These are phyloP conservation scores for Lepus europaeus DNA, from an alignment of 2,113 vertebrate genomes.

Conservation along the genomic window DNA sequence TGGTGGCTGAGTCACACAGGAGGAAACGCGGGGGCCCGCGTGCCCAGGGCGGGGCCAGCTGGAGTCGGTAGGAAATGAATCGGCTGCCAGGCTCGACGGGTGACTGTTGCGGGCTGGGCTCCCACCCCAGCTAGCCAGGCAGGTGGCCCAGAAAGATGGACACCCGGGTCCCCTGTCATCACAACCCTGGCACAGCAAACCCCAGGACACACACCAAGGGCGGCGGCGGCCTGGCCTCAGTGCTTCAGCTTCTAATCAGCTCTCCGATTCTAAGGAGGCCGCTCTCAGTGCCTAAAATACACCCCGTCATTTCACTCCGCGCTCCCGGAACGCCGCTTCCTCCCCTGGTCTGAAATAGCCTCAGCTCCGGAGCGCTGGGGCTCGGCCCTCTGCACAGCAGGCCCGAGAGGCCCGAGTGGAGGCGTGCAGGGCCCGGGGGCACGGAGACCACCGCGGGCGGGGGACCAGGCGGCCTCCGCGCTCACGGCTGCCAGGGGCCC, in stretches of 20 bases:
- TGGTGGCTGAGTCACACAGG: background rate
- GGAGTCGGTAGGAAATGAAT: background rate
- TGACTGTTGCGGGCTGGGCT: rapidly evolving
- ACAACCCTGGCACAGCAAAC: background rate
- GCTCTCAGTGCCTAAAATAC: conserved; percentile 70
- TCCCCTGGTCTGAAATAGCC: conserved; percentile 61
- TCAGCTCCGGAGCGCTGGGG: background rate
- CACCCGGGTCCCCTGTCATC: rapidly evolving
- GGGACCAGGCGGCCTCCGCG: too few relatives aligned
- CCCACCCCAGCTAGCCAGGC: background rate
- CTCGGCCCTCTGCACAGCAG: background rate
- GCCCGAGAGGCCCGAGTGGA: background rate
- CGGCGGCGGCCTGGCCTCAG: background rate
- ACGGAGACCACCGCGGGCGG: background rate
- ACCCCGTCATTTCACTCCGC: conserved; percentile 65
- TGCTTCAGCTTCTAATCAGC: conserved; percentile 56
- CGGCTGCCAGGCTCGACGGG: background rate
- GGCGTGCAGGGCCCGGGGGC: background rate
- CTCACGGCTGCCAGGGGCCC: too few relatives aligned
- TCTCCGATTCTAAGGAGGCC: conserved; percentile 1
- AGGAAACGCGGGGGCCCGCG: background rate
- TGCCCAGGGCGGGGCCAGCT: background rate
- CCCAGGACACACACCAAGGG: background rate
- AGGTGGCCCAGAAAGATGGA: background rate
- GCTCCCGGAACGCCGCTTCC: conserved; percentile 65